Evolutionary conservation across 2,888 invertebrate genomes (phyloP), one percentile per base, ranked within the genome.

Genomic region (Poecilus cupreus): DNA sequence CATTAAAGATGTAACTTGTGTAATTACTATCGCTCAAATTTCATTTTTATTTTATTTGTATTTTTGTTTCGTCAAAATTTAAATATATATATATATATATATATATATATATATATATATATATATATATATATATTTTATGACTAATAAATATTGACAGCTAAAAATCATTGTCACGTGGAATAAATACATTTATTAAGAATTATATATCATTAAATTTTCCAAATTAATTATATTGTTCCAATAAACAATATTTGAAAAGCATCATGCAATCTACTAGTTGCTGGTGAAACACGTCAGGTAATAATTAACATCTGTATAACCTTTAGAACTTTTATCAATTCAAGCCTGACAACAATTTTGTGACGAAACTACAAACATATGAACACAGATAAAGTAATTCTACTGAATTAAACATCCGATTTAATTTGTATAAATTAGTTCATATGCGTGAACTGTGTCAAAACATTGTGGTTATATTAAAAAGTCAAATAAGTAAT

Each of bases 301-400:
- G 64, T 2, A 37, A 10, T 18, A 37, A 68, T 68, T 60, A 60
- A 22, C 26, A 26, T 60, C 13, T n/a, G n/a, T 24, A n/a, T 46
- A 72, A 72, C 46, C 72, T 72, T 37, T 72, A 72, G 22, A 60
- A 43, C 43, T 46, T 18, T 74, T 74, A 74, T 74, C 74, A 26
- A 24, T 74, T 74, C 13, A 16, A 74, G 24, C 74, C 16, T 74
- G 74, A 74, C 74, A 74, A 49, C 51, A 74, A 0, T 51, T n/a
- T 24, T 49, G 39, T 49, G 49, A 74, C 49, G 74, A 74, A 74
- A 74, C 22, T 32, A 13, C 13, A 37, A 68, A 37, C 64, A 68
- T 37, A 68, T 3, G 0, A 10, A 18, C 18, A 20, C 8, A 37
- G 39, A 68, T 68, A 68, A 68, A 32, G 11, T 16, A 18, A 10